Conservation (phyloP, 2,113 vertebrate genomes). For the Uria lomvia region DNA sequence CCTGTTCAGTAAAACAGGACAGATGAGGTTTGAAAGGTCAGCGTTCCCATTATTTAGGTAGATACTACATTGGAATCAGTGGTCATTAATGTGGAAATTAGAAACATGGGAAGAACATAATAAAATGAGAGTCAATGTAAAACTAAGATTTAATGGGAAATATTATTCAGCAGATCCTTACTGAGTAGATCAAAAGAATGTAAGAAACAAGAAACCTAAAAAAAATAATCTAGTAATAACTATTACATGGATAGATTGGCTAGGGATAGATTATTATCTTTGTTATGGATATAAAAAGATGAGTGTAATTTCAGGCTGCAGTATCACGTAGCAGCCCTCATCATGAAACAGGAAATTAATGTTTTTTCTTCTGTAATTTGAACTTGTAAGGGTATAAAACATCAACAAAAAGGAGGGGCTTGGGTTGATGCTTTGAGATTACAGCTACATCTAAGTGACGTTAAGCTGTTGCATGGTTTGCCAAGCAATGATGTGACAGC, state of each 20-base stretch:
- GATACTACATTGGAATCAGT: neutral
- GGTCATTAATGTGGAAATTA: neutral
- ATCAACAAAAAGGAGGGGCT: neutral
- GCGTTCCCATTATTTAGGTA: neutral
- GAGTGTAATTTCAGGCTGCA: neutral
- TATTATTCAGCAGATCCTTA: neutral
- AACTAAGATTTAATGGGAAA: neutral
- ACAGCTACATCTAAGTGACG: neutral
- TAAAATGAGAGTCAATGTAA: neutral
- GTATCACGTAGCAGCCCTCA: neutral
- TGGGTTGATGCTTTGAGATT: neutral
- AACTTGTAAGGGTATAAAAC: neutral
- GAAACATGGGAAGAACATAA: neutral
- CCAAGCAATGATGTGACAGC: neutral
- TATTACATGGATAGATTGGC: neutral
- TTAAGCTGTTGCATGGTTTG: neutral
- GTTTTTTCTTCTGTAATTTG: neutral
- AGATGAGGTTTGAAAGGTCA: neutral
- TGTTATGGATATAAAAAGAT: neutral
- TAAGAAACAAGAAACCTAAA: neutral
- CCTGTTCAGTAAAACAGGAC: neutral
- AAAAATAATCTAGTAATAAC: neutral
- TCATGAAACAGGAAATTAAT: neutral
- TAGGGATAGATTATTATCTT: neutral
- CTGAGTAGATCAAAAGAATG: neutral